Evolutionary conservation across 1,140 invertebrate species (phyloP), one percentile per base, ranked within the genome.

Genomic region (Saccostrea cuccullata): DNA sequence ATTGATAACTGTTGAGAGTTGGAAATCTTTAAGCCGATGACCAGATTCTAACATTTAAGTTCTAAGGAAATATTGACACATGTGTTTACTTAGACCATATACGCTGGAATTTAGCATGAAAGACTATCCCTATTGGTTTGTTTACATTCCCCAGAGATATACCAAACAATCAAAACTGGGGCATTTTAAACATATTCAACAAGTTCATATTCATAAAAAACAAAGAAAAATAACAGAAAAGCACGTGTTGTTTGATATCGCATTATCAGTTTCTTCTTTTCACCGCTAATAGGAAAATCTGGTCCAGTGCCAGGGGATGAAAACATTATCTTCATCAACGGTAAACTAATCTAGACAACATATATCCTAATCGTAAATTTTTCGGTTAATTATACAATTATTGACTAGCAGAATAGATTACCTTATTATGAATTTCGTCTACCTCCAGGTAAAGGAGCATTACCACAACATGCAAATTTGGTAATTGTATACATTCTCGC

Each of bases 401-500:
- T 47, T 47, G 47, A 13, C 26, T 36, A 77, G 58, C 13, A 36
- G 15, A 30, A 30, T 36, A 9, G 12, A 12, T 36, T 30, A 77
- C 70, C 70, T 77, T 23, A 12, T 30, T 77, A 30, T 26, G 12
- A 36, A 17, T 30, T 30, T 77, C 15, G 30, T 77, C 5, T 15
- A 36, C 70, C 30, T 36, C 30, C 70, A 77, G 15, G 30, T 77
- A 30, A 77, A 13, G 36, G 26, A 77, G 13, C 30, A 30, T 77
- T 77, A 26, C 26, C 70, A 36, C 26, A 77, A 12, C 70, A 36
- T 77, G 70, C 70, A 77, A 36, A 77, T 77, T 77, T 77, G 70
- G 70, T 77, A 77, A 77, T 77, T 77, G 70, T 77, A 77, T 77
- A 77, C 70, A 77, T 15, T 13, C 26, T 77, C 70, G 70, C 70